A percentile compares a stretch with the other conserved stretches of the same genome.
These are phyloP conservation scores for Falco concolor DNA, from an alignment of 2,797 vertebrate species.

Conservation along the genomic window DNA sequence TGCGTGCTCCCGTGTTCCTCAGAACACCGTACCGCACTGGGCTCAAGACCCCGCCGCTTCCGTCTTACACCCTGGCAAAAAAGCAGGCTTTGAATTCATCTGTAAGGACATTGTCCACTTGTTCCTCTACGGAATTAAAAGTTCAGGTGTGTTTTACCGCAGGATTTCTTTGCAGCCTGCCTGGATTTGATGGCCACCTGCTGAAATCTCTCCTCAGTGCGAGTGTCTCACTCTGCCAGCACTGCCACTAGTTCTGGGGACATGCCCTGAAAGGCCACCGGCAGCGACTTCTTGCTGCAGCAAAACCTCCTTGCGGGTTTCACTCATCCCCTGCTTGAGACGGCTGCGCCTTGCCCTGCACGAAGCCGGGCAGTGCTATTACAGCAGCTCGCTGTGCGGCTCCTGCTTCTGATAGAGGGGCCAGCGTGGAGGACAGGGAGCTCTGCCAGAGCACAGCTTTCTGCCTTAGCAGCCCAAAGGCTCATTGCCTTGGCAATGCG, in stretches of 20 bases:
- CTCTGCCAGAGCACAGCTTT: not conserved
- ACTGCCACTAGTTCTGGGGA: not conserved
- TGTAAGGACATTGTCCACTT: not conserved
- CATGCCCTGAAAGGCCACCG: not conserved
- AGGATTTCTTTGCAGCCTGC: not conserved
- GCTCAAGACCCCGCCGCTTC: not conserved
- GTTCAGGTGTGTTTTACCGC: not conserved
- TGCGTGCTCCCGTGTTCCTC: not conserved
- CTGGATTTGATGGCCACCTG: not conserved
- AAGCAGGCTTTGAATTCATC: not conserved
- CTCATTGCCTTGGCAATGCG: not conserved
- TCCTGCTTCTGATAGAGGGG: not conserved
- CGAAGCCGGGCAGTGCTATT: not conserved
- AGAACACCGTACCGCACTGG: not conserved
- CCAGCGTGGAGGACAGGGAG: not conserved
- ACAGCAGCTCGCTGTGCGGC: not conserved
- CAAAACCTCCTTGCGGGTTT: not conserved
- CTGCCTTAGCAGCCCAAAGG: not conserved
- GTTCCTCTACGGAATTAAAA: not conserved
- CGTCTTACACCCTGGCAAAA: not conserved
- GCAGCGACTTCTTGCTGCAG: not conserved
- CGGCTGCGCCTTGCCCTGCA: not conserved
- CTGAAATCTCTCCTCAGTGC: not conserved
- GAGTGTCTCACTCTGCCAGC: not conserved
- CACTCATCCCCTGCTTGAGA: not conserved